Conservation (phyloP, 2,797 vertebrate species). For the Catharus ustulatus region DNA sequence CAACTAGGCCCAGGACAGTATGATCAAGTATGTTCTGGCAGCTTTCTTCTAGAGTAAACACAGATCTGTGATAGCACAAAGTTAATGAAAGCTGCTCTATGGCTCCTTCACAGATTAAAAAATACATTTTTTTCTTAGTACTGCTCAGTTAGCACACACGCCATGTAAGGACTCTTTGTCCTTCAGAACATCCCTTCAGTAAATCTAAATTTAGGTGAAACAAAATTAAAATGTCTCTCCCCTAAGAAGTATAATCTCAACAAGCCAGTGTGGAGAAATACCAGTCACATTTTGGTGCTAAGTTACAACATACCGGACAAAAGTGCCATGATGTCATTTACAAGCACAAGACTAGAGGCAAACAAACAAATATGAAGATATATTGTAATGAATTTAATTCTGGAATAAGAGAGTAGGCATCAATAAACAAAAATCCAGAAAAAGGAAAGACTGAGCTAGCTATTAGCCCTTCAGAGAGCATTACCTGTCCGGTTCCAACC, state of each 20-base stretch:
- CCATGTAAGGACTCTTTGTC: not conserved
- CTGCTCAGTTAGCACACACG: not conserved
- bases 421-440: not conserved
- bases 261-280: not conserved
- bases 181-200: not conserved
- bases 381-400: not conserved
- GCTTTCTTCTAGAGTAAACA: not conserved
- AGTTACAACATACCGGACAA: not conserved
- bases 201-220: slow-evolving; percentile 1
- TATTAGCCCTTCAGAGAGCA: not conserved
- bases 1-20: not conserved
- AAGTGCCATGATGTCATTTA: not conserved
- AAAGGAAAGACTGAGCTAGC: not conserved
- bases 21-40: not conserved
- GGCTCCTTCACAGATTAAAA: not conserved
- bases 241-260: not conserved
- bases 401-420: not conserved
- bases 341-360: not conserved
- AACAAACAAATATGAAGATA: not conserved
- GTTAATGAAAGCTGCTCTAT: not conserved
- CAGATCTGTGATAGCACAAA: not conserved
- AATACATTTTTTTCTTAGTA: not conserved
- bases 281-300: not conserved
- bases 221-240: not conserved
- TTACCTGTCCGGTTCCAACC: slow-evolving; percentile 96